Base-by-base conservation (phyloP, 2,888 invertebrate species). In the Tuta absoluta region DNA sequence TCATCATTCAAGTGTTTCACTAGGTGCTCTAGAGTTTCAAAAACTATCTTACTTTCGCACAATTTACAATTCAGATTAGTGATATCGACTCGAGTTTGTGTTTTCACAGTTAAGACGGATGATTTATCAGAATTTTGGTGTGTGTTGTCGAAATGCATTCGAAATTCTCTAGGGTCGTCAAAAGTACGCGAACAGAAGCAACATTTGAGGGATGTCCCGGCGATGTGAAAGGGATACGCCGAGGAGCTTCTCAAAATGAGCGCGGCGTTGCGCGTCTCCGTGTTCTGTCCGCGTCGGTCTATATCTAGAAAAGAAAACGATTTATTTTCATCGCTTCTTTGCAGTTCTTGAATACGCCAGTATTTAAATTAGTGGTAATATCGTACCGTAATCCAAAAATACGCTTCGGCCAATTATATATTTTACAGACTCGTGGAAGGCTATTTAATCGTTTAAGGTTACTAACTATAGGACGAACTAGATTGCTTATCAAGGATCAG, bases 1-100 rank as follows among this genome's bases (percentile, higher is more conserved):
- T 64, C 64, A 23, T 60, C 63, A 5, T 63, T 62, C n/a, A 74
- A 65, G 67, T 74, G 74, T 45, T 62, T 56, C 0, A 66, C 67
- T 19, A 72, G 14, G 14, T 57, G 23, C 5, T 68, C 69, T 12
- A 72, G 56, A 7, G 56, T 49, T 1, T 51, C 19, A 45, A 68
- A 66, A 0, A 19, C n/a, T n/a, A 11, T 24, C 12, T 19, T 17
- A 8, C 63, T 59, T 4, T 51, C 19, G 19, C 73, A 72, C 1
- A 37, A 51, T 56, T 51, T 65, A 62, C 72, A 73, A 0, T 64
- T 64, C 10, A 73, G 45, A 48, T 71, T 57, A 0, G 69, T 67
- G 14, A 70, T 65, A 23, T 73, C 73, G 2, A 71, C 66, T 11
- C 69, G 65, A 14, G 69, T 38, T 12, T 19, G 23, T 23, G 7